phyloP scores from a whole-genome alignment of 1,140 invertebrate genomes.

The Hormaphis cornu region DNA sequence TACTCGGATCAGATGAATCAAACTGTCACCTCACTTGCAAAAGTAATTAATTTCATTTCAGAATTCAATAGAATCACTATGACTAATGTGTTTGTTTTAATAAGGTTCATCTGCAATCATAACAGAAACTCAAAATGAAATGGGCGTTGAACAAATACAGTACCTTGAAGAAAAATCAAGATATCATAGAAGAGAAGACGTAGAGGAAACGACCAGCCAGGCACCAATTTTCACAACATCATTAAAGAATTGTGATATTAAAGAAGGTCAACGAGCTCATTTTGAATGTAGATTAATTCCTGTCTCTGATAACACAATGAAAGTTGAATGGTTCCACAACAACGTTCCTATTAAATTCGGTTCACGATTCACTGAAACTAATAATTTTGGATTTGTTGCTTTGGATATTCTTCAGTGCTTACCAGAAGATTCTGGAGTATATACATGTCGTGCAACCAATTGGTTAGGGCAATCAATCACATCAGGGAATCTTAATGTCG shows the following conservation, averaged over 20 bases:
- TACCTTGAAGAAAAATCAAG: constrained; percentile 72
- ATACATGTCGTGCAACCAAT: constrained; percentile 80
- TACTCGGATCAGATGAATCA: constrained; percentile 77
- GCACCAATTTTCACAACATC: constrained; percentile 84
- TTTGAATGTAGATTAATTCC: constrained; percentile 94
- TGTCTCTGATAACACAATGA: constrained; percentile 90
- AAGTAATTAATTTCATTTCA: constrained; percentile 42
- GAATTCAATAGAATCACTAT: too few relatives aligned
- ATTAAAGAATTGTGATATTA: constrained; percentile 79
- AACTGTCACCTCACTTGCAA: constrained; percentile 59
- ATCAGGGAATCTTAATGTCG: constrained; percentile 64
- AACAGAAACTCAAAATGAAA: constrained; percentile 73
- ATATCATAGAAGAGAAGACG: constrained; percentile 59
- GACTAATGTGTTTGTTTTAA: too few relatives aligned
- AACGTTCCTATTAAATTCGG: constrained; percentile 77
- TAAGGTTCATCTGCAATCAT: constrained; percentile 61
- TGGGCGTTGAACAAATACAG: constrained; percentile 74
- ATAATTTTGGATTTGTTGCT: constrained; percentile 89
- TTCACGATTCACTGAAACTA: constrained; percentile 80
- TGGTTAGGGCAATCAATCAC: constrained; percentile 77
- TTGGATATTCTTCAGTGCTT: constrained; percentile 84
- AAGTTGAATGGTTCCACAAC: constrained; percentile 97
- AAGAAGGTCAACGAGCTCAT: constrained; percentile 89
- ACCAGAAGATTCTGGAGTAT: constrained; percentile 83
- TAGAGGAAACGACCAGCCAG: constrained; percentile 77